phyloP scores from a whole-genome alignment of 2,797 vertebrate species.

The Coregonus sp. region DNA sequence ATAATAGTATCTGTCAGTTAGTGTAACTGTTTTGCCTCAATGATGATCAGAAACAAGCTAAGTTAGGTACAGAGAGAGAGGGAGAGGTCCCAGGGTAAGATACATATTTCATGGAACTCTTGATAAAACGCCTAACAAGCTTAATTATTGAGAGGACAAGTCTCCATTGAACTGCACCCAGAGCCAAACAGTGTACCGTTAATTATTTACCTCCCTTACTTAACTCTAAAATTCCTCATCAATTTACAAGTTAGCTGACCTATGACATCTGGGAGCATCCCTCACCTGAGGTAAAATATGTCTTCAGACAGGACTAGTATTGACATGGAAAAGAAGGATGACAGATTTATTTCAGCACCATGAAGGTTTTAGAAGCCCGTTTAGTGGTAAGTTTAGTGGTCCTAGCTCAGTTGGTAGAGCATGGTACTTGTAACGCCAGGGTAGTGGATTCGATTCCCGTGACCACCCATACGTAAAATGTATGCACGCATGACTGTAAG shows the following conservation, averaged over 20 bases:
- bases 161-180: constrained; percentile 65
- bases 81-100: constrained; percentile 54
- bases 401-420: no score
- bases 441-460: no score
- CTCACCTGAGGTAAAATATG: constrained; percentile 10
- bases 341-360: constrained; percentile 4
- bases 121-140: constrained; percentile 75
- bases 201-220: constrained; percentile 67
- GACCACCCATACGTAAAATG: no score
- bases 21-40: constrained; percentile 28
- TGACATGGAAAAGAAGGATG: constrained; percentile 25
- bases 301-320: constrained; percentile 17
- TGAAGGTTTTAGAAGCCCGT: background rate
- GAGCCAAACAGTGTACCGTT: constrained; percentile 63
- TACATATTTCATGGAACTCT: constrained; percentile 76
- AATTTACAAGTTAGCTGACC: constrained; percentile 35
- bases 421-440: no score
- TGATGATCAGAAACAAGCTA: constrained; percentile 45
- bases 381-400: no score
- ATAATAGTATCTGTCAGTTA: constrained; percentile 48
- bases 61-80: constrained; percentile 31
- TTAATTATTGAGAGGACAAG: constrained; percentile 77
- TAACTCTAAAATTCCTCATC: constrained; percentile 40
- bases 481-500: no score
- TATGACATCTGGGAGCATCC: constrained; percentile 8